Percentiles rank a stretch among this genome's conserved stretches.
Evolutionary conservation across 92 coral and sea anemone genomes (phyloP).

Genomic region (Phymanthus crucifer): DNA sequence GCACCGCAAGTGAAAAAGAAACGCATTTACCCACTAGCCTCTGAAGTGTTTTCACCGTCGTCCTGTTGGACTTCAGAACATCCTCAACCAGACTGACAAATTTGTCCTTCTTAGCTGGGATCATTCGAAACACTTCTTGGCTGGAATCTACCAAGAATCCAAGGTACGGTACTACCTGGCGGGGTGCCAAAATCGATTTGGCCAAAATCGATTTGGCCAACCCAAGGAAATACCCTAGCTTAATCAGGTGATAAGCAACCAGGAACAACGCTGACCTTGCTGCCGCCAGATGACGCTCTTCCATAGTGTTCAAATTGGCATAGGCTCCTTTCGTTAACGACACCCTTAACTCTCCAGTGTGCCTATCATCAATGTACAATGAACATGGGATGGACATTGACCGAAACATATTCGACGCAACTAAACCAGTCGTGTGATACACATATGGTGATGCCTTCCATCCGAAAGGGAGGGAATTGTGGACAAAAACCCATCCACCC

Average conservation of each 20-base stretch:
- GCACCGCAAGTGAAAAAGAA: too few relatives aligned
- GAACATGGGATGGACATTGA: conserved; percentile 12
- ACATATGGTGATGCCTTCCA: conserved; percentile 40
- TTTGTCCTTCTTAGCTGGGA: conserved; percentile 10
- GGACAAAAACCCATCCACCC: conserved; percentile 28
- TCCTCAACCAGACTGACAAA: conserved; percentile 15
- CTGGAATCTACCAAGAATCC: conserved; percentile 28
- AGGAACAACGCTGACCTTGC: conserved; percentile 38
- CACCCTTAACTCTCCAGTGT: not conserved
- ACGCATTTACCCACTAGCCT: too few relatives aligned
- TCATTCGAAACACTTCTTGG: conserved; percentile 25
- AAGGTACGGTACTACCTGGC: conserved; percentile 19
- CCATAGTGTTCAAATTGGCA: conserved; percentile 1
- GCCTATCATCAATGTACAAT: not conserved
- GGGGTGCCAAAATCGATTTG: conserved; percentile 15
- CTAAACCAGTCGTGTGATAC: conserved; percentile 40
- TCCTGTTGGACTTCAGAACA: not conserved
- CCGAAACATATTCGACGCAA: conserved; percentile 21
- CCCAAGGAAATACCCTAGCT: conserved; percentile 35
- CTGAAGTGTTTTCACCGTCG: too few relatives aligned
- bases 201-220: conserved; percentile 20
- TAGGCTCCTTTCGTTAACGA: conserved; percentile 8
- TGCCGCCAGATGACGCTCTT: not conserved
- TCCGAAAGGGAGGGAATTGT: conserved; percentile 28
- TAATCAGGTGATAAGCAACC: conserved; percentile 6